phyloP scores from a whole-genome alignment of 2,888 invertebrate species.

The Nowickia ferox region DNA sequence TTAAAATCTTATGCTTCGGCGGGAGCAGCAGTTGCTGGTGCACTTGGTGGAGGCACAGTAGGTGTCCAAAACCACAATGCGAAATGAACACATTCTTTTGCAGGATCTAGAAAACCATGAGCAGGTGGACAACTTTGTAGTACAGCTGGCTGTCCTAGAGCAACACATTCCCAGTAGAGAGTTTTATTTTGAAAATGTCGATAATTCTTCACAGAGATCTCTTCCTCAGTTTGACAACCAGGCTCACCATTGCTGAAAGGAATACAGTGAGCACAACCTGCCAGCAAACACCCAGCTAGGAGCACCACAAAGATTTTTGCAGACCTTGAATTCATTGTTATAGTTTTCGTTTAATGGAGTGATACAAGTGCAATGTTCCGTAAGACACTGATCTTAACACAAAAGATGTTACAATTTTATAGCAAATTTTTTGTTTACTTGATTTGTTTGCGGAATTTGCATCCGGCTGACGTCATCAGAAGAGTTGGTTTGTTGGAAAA shows the following conservation, averaged over 20 bases:
- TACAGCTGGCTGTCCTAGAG: slow-evolving; percentile 49
- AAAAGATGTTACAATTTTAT: slow-evolving; percentile 16
- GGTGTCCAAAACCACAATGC: slow-evolving; percentile 75
- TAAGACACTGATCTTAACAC: neutral
- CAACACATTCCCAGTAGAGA: slow-evolving; percentile 56
- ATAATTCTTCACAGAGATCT: slow-evolving; percentile 54
- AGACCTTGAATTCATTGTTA: neutral
- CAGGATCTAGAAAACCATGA: slow-evolving; percentile 72
- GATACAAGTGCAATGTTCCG: slow-evolving; percentile 12
- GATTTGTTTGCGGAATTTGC: neutral
- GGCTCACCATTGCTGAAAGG: slow-evolving; percentile 50
- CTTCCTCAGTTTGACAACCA: slow-evolving; percentile 61
- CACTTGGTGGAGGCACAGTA: slow-evolving; percentile 75
- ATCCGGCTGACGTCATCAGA: neutral
- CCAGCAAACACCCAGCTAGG: neutral
- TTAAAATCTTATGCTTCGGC: neutral
- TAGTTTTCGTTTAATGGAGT: neutral
- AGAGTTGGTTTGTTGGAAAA: neutral
- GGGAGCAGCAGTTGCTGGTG: slow-evolving; percentile 50
- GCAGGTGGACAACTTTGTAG: slow-evolving; percentile 41
- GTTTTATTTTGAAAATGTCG: slow-evolving; percentile 55
- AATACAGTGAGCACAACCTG: neutral
- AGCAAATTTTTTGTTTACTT: slow-evolving; percentile 1
- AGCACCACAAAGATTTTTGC: slow-evolving; percentile 12
- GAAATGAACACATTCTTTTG: slow-evolving; percentile 73